Base-by-base conservation (phyloP, 2,797 vertebrate genomes). In the Sebastiscus albofasciatus region DNA sequence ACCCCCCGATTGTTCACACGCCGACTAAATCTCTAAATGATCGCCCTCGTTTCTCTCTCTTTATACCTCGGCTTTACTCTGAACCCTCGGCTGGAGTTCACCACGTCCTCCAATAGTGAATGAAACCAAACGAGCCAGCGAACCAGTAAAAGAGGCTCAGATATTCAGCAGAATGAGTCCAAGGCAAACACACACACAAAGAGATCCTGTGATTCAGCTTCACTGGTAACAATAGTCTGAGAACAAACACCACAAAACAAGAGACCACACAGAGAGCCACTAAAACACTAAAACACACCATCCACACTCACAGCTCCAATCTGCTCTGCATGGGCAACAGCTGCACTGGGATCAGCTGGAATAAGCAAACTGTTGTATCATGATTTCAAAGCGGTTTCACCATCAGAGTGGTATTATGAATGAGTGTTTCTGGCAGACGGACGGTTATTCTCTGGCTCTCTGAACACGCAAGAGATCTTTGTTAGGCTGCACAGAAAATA, bases 201-300 rank as follows among this genome's bases (percentile, higher is more conserved):
- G 29, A 60, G 56, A 66, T 49, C 58, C 42, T 73, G 49, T 65
- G 72, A 84, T 61, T 75, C 68, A 46, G 72, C 33, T 33, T 68
- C 36, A 11, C 14, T 8, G 12, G 73, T 18, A 77, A 87, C 81
- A 82, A 75, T 24, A 66, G 77, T 78, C 58, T 52, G 76, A 62
- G 89, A 56, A 26, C 5, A 56, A 55, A 22, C 54, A 24, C 42
- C 54, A 55, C n/a, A 55, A 13, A 46, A 46, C 42, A 46, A 46
- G 49, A 10, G 49, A 87, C 90, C 90, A 89, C 89, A 92, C 89
- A 89, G 59, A 11, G 75, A 73, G 69, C 20, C 18, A 52, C 39
- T 42, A 16, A 52, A 16, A n/a, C 49, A 52, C 49, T n/a, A 10
- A 46, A 46, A 46, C 42, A 46, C 42, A 46, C 42, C 16, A 46